Percentiles rank a stretch among this genome's conserved stretches.
phyloP scores from a whole-genome alignment of 1,140 invertebrate genomes.

The Lineus longissimus region DNA sequence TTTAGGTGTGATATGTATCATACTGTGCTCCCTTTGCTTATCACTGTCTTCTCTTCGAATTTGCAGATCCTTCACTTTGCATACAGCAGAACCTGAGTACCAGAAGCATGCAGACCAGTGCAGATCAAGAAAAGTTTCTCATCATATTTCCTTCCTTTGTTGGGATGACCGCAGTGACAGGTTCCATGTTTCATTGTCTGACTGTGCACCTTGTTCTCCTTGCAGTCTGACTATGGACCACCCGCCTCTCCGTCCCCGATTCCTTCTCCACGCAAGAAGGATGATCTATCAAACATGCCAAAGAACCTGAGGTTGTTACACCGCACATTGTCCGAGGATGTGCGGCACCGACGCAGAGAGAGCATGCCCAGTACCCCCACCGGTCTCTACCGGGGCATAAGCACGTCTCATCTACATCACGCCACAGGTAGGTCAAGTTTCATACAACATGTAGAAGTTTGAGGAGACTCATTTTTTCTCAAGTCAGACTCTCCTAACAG shows the following conservation, averaged over 20 bases:
- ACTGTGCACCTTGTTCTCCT: background rate
- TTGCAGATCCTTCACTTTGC: too few species aligned
- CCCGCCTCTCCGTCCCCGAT: constrained; percentile 30
- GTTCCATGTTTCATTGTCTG: too few species aligned
- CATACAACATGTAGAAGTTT: background rate
- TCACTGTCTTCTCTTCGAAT: too few species aligned
- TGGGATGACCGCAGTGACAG: too few species aligned
- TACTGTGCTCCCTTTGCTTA: too few species aligned
- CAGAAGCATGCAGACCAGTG: too few species aligned
- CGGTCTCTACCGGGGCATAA: constrained; percentile 1
- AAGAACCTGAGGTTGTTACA: constrained; percentile 47
- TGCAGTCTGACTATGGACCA: constrained; percentile 44
- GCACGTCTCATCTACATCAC: constrained; percentile 14
- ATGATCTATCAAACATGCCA: constrained; percentile 42
- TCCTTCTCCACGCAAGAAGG: constrained; percentile 35
- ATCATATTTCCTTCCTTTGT: too few species aligned
- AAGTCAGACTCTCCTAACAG: too few species aligned
- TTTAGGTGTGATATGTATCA: too few species aligned
- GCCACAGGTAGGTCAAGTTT: constrained; percentile 13
- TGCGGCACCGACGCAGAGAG: constrained; percentile 43
- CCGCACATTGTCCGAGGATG: constrained; percentile 53
- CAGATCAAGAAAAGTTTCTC: too few species aligned
- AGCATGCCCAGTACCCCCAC: constrained; percentile 51
- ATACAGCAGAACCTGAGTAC: too few species aligned
- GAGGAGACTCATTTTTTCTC: too few species aligned